Base-by-base conservation (phyloP, 2,888 invertebrate genomes). In the Melieria crassipennis region DNA sequence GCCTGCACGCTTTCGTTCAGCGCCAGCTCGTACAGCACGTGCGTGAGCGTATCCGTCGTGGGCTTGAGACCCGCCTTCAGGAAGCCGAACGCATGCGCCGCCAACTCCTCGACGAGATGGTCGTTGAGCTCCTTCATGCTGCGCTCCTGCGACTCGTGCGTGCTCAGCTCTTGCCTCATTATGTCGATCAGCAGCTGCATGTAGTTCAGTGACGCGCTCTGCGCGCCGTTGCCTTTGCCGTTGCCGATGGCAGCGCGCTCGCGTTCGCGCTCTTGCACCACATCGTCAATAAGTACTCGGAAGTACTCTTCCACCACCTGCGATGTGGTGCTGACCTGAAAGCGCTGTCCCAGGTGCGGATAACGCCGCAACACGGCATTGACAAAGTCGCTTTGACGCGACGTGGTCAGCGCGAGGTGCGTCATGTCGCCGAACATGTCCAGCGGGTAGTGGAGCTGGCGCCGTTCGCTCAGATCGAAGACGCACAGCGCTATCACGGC, bases 61-160 rank as follows among this genome's bases (percentile, higher is more conserved):
- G 91, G 91, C 79, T 92, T 92, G 75, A 91, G 91, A 0, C 92
- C 92, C 5, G 91, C 84, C 55, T 84, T 76, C 16, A 86, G 77
- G 69, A 87, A 87, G 3, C 84, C 79, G 57, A 85, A 85, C 0
- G 84, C 83, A 71, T 87, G 85, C 4, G 84, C 85, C 0, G 84
- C 82, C 72, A 87, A 73, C 65, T 87, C 84, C 10, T 82, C 78
- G 3, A 85, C 76, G 5, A 86, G 78, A 70, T 83, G 83, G 9
- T 73, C 72, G 4, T 75, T 77, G 3, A 86, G 69, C 16, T 80
- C 79, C 60, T 81, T 81, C 13, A 73, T 72, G 7, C 69, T 65
- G 43, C 61, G 78, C n/a, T 57, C 65, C 62, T 82, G 79, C 4
- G 79, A 79, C 58, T 83, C 82, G 52, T 83, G 83, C 0, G 82